Conservation (phyloP, 2,888 invertebrate species). For the Melangyna quadrimaculata region DNA sequence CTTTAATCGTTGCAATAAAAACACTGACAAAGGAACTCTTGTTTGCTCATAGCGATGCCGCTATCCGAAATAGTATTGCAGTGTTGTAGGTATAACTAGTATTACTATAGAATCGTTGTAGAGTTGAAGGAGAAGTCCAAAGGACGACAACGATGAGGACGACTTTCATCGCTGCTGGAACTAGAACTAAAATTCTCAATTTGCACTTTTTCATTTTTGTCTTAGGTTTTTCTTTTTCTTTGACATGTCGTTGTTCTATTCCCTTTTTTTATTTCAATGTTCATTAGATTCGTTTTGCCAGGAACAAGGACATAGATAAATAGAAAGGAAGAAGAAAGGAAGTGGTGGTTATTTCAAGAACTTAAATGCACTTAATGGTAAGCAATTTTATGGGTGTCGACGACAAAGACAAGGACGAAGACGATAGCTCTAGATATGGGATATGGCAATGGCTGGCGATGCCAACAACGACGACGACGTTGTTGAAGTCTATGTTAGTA, state of each 20-base stretch:
- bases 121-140: neutral
- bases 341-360: slow-evolving; percentile 48
- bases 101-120: neutral
- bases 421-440: neutral
- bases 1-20: slow-evolving; percentile 66
- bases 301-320: slow-evolving; percentile 24
- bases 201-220: slow-evolving; percentile 65
- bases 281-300: slow-evolving; percentile 44
- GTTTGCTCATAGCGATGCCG: slow-evolving; percentile 23
- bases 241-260: neutral
- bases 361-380: slow-evolving; percentile 69
- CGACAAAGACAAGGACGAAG: neutral
- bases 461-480: neutral
- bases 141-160: neutral
- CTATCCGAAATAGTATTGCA: slow-evolving; percentile 1
- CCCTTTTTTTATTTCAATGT: slow-evolving; percentile 21
- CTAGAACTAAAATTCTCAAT: slow-evolving; percentile 57
- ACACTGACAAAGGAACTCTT: slow-evolving; percentile 43
- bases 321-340: neutral
- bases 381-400: slow-evolving; percentile 61
- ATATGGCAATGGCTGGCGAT: neutral
- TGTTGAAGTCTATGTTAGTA: neutral
- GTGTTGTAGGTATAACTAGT: too few relatives aligned
- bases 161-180: slow-evolving; percentile 60
- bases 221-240: slow-evolving; percentile 13